Evolutionary conservation across 2,113 vertebrate genomes (phyloP).

Genomic region (Amia ocellicauda): DNA sequence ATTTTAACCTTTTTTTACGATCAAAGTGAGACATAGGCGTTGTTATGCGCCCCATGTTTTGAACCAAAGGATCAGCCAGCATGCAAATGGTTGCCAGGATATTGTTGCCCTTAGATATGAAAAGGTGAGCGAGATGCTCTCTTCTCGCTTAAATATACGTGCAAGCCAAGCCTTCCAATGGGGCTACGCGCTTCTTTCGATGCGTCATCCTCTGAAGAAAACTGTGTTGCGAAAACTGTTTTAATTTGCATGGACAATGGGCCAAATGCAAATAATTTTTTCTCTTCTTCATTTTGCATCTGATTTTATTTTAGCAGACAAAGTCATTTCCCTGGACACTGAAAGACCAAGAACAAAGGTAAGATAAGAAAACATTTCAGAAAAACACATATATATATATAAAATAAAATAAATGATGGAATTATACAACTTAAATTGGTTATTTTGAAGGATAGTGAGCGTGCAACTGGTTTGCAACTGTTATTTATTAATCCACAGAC

Average conservation of each 20-base stretch:
- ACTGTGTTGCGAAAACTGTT: slow-evolving; percentile 27
- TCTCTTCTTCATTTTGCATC: slow-evolving; percentile 36
- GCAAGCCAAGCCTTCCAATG: slow-evolving; percentile 32
- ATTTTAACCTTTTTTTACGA: slow-evolving; percentile 14
- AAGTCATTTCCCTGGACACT: slow-evolving; percentile 26
- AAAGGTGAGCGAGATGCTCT: slow-evolving; percentile 47
- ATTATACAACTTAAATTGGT: no score
- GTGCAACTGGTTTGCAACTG: background rate
- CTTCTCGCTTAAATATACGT: slow-evolving; percentile 42
- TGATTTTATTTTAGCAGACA: slow-evolving; percentile 57
- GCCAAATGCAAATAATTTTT: slow-evolving; percentile 53
- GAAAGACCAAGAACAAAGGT: slow-evolving; percentile 29
- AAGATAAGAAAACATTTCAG: slow-evolving; percentile 47
- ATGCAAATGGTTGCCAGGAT: slow-evolving; percentile 76
- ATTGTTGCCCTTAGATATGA: slow-evolving; percentile 72
- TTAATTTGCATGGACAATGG: slow-evolving; percentile 62
- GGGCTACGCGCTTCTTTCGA: slow-evolving; percentile 34
- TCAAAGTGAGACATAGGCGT: slow-evolving; percentile 32
- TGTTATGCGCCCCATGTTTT: slow-evolving; percentile 47
- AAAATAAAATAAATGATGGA: no score
- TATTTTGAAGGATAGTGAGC: background rate
- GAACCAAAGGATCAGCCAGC: slow-evolving; percentile 57
- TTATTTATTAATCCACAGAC: background rate
- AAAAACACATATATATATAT: no score
- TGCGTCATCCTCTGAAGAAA: slow-evolving; percentile 27